A percentile compares a stretch with the other conserved stretches of the same genome.
phyloP scores from a whole-genome alignment of 2,113 vertebrate species.

The Pholis gunnellus region DNA sequence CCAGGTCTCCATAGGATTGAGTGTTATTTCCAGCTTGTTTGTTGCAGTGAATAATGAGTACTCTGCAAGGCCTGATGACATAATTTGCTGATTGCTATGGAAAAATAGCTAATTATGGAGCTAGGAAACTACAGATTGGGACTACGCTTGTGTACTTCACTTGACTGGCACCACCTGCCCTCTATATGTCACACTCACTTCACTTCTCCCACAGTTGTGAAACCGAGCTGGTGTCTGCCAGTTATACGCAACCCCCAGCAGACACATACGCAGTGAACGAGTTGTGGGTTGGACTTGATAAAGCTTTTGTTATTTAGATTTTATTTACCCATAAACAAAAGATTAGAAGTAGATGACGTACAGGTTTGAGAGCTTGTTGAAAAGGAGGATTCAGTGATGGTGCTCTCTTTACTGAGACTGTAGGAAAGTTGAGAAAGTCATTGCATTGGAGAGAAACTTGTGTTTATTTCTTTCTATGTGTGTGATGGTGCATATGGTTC shows the following conservation, averaged over 20 bases:
- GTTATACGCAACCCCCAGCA: constrained; percentile 65
- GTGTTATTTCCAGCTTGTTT: constrained; percentile 79
- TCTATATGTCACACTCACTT: constrained; percentile 72
- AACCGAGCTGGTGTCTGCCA: constrained; percentile 63
- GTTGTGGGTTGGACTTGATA: constrained; percentile 33
- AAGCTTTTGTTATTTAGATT: constrained; percentile 50
- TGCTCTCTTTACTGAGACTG: constrained; percentile 20
- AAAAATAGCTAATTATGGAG: constrained; percentile 76
- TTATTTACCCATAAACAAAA: constrained; percentile 28
- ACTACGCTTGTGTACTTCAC: constrained; percentile 84
- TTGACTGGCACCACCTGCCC: constrained; percentile 83
- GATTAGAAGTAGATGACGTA: background rate
- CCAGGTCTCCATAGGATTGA: constrained; percentile 78
- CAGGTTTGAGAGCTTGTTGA: constrained; percentile 27
- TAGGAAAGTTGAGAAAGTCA: constrained; percentile 37
- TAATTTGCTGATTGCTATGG: constrained; percentile 72
- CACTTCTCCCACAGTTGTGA: constrained; percentile 65
- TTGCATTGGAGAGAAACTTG: constrained; percentile 14
- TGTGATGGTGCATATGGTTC: background rate
- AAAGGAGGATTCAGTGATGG: background rate
- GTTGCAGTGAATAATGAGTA: constrained; percentile 84
- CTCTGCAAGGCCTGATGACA: constrained; percentile 77
- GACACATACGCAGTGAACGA: constrained; percentile 44
- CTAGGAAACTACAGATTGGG: constrained; percentile 75
- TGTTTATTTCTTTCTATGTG: constrained; percentile 14